phyloP scores from a whole-genome alignment of 1,140 invertebrate genomes.

The Copidosoma floridanum region DNA sequence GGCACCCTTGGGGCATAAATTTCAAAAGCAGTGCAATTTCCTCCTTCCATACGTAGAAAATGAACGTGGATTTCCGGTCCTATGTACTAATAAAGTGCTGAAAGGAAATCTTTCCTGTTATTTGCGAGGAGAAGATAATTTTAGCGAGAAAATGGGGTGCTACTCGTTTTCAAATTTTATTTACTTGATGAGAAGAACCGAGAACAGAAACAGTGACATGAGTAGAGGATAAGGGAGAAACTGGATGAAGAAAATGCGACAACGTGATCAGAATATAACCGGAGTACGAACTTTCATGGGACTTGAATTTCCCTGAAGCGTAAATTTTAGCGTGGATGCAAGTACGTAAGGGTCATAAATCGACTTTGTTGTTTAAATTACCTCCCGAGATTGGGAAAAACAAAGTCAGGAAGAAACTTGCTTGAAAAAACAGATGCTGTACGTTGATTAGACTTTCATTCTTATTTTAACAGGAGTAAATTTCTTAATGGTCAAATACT shows the following conservation, averaged over 20 bases:
- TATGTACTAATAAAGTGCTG: no score
- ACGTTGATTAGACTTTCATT: no score
- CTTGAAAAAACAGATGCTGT: no score
- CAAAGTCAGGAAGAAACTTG: neutral
- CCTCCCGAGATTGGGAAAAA: neutral
- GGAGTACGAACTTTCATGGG: neutral
- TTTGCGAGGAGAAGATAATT: neutral
- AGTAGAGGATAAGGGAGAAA: neutral
- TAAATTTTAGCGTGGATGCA: neutral
- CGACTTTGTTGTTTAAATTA: neutral
- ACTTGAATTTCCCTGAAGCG: neutral
- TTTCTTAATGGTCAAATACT: no score
- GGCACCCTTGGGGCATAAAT: no score
- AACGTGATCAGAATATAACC: slow-evolving; percentile 1
- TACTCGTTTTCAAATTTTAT: neutral
- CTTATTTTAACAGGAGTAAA: no score
- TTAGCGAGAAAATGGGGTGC: neutral
- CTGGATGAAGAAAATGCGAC: neutral
- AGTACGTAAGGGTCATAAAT: neutral
- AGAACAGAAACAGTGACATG: neutral
- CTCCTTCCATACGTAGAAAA: no score
- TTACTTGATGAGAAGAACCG: no score
- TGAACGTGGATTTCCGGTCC: no score
- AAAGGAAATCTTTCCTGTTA: no score
- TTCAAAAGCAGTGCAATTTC: no score